These are phyloP conservation scores for Brotula barbata DNA, from an alignment of 2,797 vertebrate genomes.

Conservation along the genomic window DNA sequence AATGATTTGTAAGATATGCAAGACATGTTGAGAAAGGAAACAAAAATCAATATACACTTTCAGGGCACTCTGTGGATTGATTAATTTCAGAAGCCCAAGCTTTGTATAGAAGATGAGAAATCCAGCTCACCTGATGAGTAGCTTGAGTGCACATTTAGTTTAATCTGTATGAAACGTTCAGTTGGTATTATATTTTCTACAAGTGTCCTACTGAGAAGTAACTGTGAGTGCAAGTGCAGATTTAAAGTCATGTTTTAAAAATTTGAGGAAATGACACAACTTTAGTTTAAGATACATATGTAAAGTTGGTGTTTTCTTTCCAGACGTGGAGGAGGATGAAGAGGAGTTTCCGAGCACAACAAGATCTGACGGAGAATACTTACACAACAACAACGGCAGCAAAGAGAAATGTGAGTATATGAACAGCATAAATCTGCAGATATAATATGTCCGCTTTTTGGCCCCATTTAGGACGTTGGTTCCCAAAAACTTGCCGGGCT, in stretches of 20 bases:
- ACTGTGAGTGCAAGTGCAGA: neutral
- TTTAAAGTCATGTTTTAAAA: no score
- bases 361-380: conserved; percentile 86
- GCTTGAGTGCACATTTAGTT: neutral
- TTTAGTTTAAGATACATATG: neutral
- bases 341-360: conserved; percentile 87
- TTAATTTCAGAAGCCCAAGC: conserved; percentile 21
- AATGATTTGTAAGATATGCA: conserved; percentile 12
- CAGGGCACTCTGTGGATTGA: conserved; percentile 29
- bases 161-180: neutral
- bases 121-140: conserved; percentile 2
- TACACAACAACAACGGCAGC: conserved; percentile 90
- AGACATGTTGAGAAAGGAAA: conserved; percentile 18
- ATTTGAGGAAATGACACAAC: neutral
- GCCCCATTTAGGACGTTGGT: neutral
- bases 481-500: neutral
- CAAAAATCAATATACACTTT: conserved; percentile 41
- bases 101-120: conserved; percentile 10
- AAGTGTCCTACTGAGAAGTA: no score
- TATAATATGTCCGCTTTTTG: neutral
- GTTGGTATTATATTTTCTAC: no score
- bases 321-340: conserved; percentile 92
- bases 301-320: conserved; percentile 39
- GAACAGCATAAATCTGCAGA: neutral
- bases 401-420: conserved; percentile 91